Conservation (phyloP, 2,113 vertebrate species). For the Carollia perspicillata region DNA sequence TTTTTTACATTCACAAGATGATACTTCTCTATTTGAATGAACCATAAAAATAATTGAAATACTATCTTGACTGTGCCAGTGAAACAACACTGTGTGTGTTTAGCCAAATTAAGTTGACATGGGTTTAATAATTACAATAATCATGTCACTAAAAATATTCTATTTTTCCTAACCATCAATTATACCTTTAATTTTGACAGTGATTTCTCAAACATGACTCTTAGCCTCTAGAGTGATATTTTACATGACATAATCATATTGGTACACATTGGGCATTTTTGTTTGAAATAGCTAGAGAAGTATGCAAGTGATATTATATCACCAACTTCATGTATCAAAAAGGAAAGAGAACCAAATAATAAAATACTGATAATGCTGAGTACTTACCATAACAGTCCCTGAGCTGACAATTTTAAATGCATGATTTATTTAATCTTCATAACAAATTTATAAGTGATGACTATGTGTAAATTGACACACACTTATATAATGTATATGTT, state of each 20-base stretch:
- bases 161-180: not conserved
- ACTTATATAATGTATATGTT: not conserved
- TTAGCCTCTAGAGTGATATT: not conserved
- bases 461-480: not conserved
- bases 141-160: not conserved
- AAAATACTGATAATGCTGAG: not conserved
- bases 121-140: not conserved
- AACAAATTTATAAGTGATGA: not conserved
- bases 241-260: not conserved
- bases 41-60: not conserved
- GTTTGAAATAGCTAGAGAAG: not conserved
- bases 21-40: not conserved
- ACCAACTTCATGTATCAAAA: not conserved
- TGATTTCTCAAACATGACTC: not conserved
- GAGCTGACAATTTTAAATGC: not conserved
- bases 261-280: not conserved
- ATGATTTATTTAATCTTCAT: not conserved
- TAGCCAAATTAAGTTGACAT: not conserved
- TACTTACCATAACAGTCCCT: not conserved
- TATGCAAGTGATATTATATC: not conserved
- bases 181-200: constrained; percentile 2
- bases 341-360: not conserved
- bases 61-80: not conserved
- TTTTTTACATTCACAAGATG: not conserved
- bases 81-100: not conserved